These are phyloP conservation scores for Pogoniulus pusillus DNA, from an alignment of 2,797 vertebrate genomes.

Conservation along the genomic window DNA sequence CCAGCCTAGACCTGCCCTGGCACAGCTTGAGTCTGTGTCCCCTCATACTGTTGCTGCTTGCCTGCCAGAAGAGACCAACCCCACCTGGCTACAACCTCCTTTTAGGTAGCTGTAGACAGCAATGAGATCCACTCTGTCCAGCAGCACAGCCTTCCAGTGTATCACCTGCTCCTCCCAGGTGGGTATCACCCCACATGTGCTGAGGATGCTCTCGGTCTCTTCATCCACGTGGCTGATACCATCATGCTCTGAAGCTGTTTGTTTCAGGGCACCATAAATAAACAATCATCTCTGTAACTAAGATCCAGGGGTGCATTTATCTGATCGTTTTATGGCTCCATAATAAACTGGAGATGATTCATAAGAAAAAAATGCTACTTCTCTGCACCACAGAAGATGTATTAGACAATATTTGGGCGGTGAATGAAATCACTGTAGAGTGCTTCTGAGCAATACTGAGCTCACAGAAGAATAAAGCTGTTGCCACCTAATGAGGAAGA, in stretches of 20 bases:
- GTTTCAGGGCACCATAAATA: conserved; percentile 31
- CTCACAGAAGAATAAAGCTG: neutral
- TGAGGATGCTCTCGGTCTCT: too few relatives aligned
- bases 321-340: conserved; percentile 36
- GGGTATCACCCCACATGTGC: too few relatives aligned
- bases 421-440: neutral
- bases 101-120: too few relatives aligned
- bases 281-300: conserved; percentile 2
- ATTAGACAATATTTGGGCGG: conserved; percentile 8
- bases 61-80: too few relatives aligned
- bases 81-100: too few relatives aligned
- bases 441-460: neutral
- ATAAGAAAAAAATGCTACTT: conserved; percentile 5
- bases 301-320: conserved; percentile 52
- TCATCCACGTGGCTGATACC: neutral
- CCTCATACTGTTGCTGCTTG: too few relatives aligned
- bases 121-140: too few relatives aligned
- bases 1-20: too few relatives aligned
- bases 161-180: too few relatives aligned
- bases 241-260: conserved; percentile 6
- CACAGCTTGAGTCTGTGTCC: too few relatives aligned
- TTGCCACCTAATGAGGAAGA: neutral
- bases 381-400: conserved; percentile 17
- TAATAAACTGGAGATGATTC: conserved; percentile 54
- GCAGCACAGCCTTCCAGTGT: too few relatives aligned